phyloP scores from a whole-genome alignment of 1,140 invertebrate species.

The Drosophila insularis region DNA sequence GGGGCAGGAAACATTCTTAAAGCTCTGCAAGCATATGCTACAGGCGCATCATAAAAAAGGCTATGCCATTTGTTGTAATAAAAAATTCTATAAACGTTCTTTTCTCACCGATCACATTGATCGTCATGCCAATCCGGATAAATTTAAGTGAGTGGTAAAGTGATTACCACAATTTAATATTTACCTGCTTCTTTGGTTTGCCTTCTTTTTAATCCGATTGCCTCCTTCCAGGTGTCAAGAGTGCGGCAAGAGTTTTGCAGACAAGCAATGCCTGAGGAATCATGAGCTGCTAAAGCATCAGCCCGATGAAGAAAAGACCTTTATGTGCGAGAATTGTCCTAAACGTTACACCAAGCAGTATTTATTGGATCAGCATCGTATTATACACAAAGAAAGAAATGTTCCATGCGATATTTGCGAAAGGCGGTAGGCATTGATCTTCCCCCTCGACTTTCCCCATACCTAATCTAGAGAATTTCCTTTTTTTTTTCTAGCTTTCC shows the following conservation, averaged over 20 bases:
- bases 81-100: slow-evolving; percentile 74
- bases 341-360: slow-evolving; percentile 70
- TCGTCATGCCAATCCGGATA: slow-evolving; percentile 68
- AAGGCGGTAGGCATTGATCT: slow-evolving; percentile 42
- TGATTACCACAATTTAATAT: slow-evolving; percentile 19
- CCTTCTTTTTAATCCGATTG: too few relatives aligned
- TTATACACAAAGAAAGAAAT: slow-evolving; percentile 69
- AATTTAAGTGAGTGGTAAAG: slow-evolving; percentile 77
- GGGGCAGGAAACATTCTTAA: slow-evolving; percentile 55
- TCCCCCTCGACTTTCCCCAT: too few relatives aligned
- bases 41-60: slow-evolving; percentile 59
- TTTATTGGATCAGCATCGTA: slow-evolving; percentile 68
- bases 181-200: neutral
- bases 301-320: slow-evolving; percentile 68
- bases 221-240: slow-evolving; percentile 54
- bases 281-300: slow-evolving; percentile 73
- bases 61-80: slow-evolving; percentile 74
- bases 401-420: slow-evolving; percentile 62
- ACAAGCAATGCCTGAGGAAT: slow-evolving; percentile 75
- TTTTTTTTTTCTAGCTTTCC: slow-evolving; percentile 41
- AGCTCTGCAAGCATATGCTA: slow-evolving; percentile 68
- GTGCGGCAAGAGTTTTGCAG: slow-evolving; percentile 67
- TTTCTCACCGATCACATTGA: slow-evolving; percentile 75
- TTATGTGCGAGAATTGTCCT: slow-evolving; percentile 67
- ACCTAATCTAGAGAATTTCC: too few relatives aligned